These are phyloP conservation scores for Drosophila ezoana DNA, from an alignment of 2,888 invertebrate genomes.

Conservation along the genomic window DNA sequence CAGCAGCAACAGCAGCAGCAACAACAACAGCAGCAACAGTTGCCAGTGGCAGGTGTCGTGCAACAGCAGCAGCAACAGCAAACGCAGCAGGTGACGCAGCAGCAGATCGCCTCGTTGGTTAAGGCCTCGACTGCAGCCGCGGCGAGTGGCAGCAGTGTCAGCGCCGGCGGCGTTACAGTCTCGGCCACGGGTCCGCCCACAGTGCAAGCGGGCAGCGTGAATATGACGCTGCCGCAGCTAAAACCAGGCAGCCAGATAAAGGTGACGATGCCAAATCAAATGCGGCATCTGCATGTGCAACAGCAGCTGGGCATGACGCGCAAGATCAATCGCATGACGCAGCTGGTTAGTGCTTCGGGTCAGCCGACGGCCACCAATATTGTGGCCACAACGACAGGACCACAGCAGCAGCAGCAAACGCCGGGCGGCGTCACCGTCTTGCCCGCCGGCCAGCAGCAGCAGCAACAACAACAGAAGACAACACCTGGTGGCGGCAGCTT, in stretches of 20 bases:
- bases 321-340: slow-evolving; percentile 88
- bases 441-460: slow-evolving; percentile 53
- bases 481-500: slow-evolving; percentile 86
- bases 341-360: slow-evolving; percentile 82
- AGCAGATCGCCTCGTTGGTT: slow-evolving; percentile 84
- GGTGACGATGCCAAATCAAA: slow-evolving; percentile 87
- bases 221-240: slow-evolving; percentile 84
- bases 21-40: slow-evolving; percentile 85
- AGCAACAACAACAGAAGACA: slow-evolving; percentile 76
- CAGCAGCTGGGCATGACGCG: slow-evolving; percentile 86
- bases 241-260: slow-evolving; percentile 85
- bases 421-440: slow-evolving; percentile 56
- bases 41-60: slow-evolving; percentile 51
- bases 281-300: slow-evolving; percentile 88
- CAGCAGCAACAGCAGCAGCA: slow-evolving; percentile 82
- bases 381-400: slow-evolving; percentile 52
- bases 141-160: slow-evolving; percentile 69
- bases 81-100: slow-evolving; percentile 82
- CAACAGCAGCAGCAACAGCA: slow-evolving; percentile 85
- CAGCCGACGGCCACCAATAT: slow-evolving; percentile 71
- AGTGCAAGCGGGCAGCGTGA: slow-evolving; percentile 78
- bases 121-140: slow-evolving; percentile 84
- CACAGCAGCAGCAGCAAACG: slow-evolving; percentile 67
- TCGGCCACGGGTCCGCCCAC: slow-evolving; percentile 69
- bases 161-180: slow-evolving; percentile 81